These are phyloP conservation scores for Diarsia dahlii DNA, from an alignment of 2,888 invertebrate species.

Conservation along the genomic window DNA sequence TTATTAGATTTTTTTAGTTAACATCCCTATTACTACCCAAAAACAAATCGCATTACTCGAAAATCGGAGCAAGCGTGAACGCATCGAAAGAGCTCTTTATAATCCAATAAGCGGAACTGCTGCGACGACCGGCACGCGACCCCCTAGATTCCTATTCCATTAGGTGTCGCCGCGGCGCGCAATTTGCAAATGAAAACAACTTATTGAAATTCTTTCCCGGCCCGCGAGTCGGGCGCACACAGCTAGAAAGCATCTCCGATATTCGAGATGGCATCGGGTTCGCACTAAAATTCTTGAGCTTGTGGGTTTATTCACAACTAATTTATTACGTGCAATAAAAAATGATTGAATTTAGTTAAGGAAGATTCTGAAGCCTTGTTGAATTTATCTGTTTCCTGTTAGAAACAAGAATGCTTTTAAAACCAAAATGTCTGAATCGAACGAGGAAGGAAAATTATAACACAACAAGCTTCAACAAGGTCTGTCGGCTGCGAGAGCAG, in stretches of 20 bases:
- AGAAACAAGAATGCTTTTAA: conserved; percentile 3
- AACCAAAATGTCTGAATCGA: conserved; percentile 31
- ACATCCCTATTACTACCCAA: too few relatives aligned
- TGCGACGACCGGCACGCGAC: conserved; percentile 77
- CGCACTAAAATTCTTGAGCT: conserved; percentile 70
- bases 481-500: conserved; percentile 22
- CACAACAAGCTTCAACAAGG: conserved; percentile 19
- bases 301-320: conserved; percentile 44
- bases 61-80: conserved; percentile 63
- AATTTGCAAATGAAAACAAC: conserved; percentile 91
- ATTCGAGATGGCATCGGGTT: conserved; percentile 78
- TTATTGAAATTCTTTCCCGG: conserved; percentile 90
- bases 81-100: conserved; percentile 76
- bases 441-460: conserved; percentile 48
- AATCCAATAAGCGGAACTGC: conserved; percentile 82
- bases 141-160: conserved; percentile 87
- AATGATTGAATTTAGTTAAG: conserved; percentile 17
- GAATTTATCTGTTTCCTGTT: conserved; percentile 32
- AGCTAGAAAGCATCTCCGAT: conserved; percentile 76
- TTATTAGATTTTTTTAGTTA: too few relatives aligned
- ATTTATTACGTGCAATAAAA: conserved; percentile 36
- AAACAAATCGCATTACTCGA: conserved; percentile 53
- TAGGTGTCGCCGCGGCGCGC: conserved; percentile 88
- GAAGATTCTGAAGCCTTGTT: conserved; percentile 21
- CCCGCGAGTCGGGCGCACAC: conserved; percentile 75